These are phyloP conservation scores for Cyphomyrmex costatus DNA, from an alignment of 1,140 invertebrate genomes.

Conservation along the genomic window DNA sequence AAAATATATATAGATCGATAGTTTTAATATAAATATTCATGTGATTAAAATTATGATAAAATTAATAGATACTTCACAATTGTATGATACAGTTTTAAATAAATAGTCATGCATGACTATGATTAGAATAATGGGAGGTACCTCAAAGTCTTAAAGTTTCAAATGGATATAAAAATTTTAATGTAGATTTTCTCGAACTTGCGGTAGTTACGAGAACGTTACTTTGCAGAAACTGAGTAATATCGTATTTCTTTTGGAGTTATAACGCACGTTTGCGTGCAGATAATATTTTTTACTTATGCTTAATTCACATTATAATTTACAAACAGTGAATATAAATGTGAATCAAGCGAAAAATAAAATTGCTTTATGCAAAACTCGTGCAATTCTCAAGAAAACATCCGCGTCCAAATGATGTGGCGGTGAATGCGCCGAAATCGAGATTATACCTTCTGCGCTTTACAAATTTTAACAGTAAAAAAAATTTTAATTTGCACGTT, in stretches of 20 bases:
- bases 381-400: neutral
- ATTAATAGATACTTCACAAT: neutral
- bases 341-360: neutral
- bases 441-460: neutral
- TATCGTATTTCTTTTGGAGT: neutral
- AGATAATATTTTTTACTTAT: neutral
- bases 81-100: neutral
- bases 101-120: neutral
- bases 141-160: neutral
- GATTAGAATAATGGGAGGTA: constrained; percentile 29
- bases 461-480: constrained; percentile 1
- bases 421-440: neutral
- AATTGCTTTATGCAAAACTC: neutral
- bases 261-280: neutral
- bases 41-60: neutral
- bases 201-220: neutral
- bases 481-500: neutral
- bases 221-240: neutral
- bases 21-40: neutral
- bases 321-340: neutral
- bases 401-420: neutral
- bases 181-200: constrained; percentile 2
- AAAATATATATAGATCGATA: too few relatives aligned
- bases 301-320: neutral
- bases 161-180: constrained; percentile 9